phyloP scores from a whole-genome alignment of 2,113 vertebrate genomes.

The Deroptyus accipitrinus region DNA sequence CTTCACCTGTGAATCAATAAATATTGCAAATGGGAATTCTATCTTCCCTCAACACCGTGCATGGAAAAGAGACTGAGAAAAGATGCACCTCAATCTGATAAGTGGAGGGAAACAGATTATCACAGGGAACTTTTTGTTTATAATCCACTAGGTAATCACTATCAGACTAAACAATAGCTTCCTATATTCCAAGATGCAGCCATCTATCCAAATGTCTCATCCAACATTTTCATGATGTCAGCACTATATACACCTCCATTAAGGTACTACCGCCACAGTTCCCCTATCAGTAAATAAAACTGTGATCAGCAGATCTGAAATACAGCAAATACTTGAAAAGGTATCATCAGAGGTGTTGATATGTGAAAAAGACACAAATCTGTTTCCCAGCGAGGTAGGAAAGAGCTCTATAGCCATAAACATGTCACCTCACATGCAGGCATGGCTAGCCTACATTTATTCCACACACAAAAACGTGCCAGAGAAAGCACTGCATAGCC shows the following conservation, averaged over 20 bases:
- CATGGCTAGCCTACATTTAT: background rate
- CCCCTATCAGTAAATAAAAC: constrained; percentile 47
- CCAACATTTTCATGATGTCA: constrained; percentile 47
- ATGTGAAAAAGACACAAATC: constrained; percentile 7
- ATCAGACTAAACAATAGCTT: background rate
- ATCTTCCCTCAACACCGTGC: background rate
- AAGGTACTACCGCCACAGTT: background rate
- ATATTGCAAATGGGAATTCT: background rate
- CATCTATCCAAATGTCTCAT: constrained; percentile 32
- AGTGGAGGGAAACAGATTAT: background rate
- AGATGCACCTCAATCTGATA: background rate
- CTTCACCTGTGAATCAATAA: constrained; percentile 7
- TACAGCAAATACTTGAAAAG: constrained; percentile 25
- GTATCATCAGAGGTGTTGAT: constrained; percentile 22
- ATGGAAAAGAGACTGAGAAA: background rate
- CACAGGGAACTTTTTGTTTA: background rate
- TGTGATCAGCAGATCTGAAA: constrained; percentile 39
- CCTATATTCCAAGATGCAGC: background rate
- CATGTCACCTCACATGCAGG: background rate
- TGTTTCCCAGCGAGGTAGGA: background rate
- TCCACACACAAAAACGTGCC: background rate
- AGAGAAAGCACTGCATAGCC: background rate
- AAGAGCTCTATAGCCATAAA: background rate
- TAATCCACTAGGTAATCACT: background rate
- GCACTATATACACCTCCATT: constrained; percentile 24